A percentile compares a stretch with the other conserved stretches of the same genome.
Conservation (phyloP, 2,113 vertebrate genomes). For the Microcebus griseorufus region DNA sequence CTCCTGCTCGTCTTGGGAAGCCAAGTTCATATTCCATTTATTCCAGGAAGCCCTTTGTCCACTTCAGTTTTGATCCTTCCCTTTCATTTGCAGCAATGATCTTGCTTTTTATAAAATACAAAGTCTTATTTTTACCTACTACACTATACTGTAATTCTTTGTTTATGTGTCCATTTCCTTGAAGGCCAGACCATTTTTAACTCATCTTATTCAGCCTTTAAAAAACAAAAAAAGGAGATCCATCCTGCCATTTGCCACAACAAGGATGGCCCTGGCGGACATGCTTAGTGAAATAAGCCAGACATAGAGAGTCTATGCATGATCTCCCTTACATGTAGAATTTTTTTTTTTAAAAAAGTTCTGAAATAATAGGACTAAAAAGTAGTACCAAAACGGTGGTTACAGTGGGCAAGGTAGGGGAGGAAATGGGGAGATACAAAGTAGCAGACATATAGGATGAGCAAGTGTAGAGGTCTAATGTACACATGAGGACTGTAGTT, state of each 20-base stretch:
- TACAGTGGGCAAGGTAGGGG: neutral
- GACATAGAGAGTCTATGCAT: no score
- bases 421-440: neutral
- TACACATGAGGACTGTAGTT: neutral
- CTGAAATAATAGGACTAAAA: neutral
- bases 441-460: neutral
- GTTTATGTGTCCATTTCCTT: neutral
- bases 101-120: neutral
- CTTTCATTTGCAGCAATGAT: neutral
- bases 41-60: neutral
- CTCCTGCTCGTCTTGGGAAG: neutral
- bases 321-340: neutral
- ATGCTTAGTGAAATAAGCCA: neutral
- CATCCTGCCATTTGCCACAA: neutral
- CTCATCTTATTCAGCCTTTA: neutral
- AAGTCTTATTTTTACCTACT: constrained; percentile 8
- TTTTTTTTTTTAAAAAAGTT: neutral
- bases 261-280: neutral
- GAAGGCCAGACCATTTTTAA: constrained; percentile 5
- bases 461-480: neutral
- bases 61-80: neutral
- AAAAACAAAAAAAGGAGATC: neutral
- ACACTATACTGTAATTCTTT: neutral
- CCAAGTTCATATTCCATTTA: neutral
- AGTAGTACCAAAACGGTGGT: neutral